Evolutionary conservation across 1,140 invertebrate genomes (phyloP), one percentile per base, ranked within the genome.

Genomic region (Drosophila guanche): DNA sequence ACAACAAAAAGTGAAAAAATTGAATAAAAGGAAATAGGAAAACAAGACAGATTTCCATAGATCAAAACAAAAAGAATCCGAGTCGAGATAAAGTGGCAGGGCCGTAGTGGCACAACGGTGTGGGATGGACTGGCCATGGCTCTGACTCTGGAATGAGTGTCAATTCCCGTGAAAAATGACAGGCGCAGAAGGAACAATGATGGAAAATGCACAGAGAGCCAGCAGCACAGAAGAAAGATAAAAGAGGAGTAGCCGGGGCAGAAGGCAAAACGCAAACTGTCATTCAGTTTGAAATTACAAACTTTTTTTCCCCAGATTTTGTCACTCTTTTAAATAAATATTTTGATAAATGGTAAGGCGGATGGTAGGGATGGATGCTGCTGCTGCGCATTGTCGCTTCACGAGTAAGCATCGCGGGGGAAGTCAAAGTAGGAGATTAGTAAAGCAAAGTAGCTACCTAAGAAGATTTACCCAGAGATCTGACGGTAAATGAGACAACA

Each of bases 81-180:
- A 67, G 56, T 27, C 29, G 48, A 61, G 68, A 81, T 72, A 76
- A 65, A 76, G 61, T 72, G 74, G 56, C 29, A 33, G 29, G 8
- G 29, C 29, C 29, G 10, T 3, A 33, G 29, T 8, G 29, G 8
- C 8, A 33, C 33, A 37, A 10, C 33, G 33, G 33, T 37, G 33
- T 37, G 33, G 33, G 10, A 37, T 37, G 33, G 42, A 14, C 25
- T 41, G 54, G 27, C 57, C 50, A 58, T 42, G 50, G 33, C 33
- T 10, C 33, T 10, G 33, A 3, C 33, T 12, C 8, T 37, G 76
- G 48, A 41, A 60, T 57, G 81, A 68, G 81, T 86, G 81, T 86
- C 81, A 81, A 81, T 86, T 86, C 81, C 51, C 20, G 65, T 77
- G 81, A 86, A 86, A 86, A 88, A 88, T 86, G 81, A 86, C 61